Percentiles rank a stretch among this genome's conserved stretches.
These are phyloP conservation scores for Gallirallus australis DNA, from an alignment of 2,797 vertebrate genomes.

Conservation along the genomic window DNA sequence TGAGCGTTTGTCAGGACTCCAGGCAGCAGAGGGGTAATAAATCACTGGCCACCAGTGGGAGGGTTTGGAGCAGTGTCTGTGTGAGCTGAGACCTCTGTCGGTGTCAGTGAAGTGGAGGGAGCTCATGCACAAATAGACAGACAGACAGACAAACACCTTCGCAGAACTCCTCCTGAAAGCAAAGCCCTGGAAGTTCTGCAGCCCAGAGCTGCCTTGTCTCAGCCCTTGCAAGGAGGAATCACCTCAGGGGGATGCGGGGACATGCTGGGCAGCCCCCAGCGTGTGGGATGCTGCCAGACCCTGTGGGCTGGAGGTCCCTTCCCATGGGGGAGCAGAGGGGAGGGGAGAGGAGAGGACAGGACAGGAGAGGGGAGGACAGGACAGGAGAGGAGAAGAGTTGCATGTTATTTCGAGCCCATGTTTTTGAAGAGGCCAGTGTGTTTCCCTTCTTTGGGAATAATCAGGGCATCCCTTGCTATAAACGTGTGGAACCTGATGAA, in stretches of 20 bases:
- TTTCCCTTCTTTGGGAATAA: background rate
- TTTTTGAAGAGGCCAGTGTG: background rate
- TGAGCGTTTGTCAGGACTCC: background rate
- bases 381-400: background rate
- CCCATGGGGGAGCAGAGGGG: background rate
- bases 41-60: background rate
- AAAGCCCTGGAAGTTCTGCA: background rate
- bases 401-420: rapidly evolving
- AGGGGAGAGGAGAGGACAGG: no score
- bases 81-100: background rate
- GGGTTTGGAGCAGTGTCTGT: background rate
- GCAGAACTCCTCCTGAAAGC: background rate
- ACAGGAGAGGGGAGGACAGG: no score
- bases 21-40: constrained; percentile 15
- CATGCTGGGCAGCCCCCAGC: background rate
- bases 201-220: rapidly evolving
- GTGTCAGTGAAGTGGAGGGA: background rate
- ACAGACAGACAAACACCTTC: background rate
- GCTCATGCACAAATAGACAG: background rate
- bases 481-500: background rate
- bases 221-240: background rate
- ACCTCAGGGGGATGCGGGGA: rapidly evolving
- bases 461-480: background rate
- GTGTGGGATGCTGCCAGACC: rapidly evolving
- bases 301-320: background rate